Percentiles rank a stretch among this genome's conserved stretches.
Conservation (phyloP, 2,888 invertebrate species). For the Diarsia mendica region DNA sequence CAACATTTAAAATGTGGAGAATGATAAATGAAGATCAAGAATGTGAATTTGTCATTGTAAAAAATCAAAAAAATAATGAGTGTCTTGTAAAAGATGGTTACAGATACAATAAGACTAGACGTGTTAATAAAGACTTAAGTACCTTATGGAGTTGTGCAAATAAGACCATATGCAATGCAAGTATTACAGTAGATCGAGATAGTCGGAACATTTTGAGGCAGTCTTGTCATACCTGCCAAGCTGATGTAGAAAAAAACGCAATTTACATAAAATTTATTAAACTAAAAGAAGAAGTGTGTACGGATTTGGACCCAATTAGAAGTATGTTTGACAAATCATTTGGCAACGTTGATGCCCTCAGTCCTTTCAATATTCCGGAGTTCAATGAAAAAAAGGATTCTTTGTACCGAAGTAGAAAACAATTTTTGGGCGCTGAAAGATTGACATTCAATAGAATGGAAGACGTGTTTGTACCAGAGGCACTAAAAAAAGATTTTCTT, state of each 20-base stretch:
- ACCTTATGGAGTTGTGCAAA: slow-evolving; percentile 8
- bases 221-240: not conserved
- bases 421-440: not conserved
- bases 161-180: not conserved
- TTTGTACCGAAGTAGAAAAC: not conserved
- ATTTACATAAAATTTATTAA: not conserved
- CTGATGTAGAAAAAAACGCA: not conserved
- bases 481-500: not conserved
- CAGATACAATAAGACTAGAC: slow-evolving; percentile 5
- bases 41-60: not conserved
- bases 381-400: not conserved
- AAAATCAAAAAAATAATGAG: not conserved
- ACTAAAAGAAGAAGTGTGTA: not conserved
- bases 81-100: not conserved
- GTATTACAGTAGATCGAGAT: not conserved
- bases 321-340: not conserved
- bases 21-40: not conserved
- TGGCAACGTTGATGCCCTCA: not conserved
- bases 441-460: not conserved
- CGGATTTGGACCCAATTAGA: not conserved
- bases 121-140: slow-evolving; percentile 2
- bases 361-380: not conserved
- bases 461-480: not conserved
- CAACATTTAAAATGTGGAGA: not conserved
- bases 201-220: not conserved